Evolutionary conservation across 2,888 invertebrate species (phyloP), one percentile per base, ranked within the genome.

Genomic region (Thymelicus sylvestris): DNA sequence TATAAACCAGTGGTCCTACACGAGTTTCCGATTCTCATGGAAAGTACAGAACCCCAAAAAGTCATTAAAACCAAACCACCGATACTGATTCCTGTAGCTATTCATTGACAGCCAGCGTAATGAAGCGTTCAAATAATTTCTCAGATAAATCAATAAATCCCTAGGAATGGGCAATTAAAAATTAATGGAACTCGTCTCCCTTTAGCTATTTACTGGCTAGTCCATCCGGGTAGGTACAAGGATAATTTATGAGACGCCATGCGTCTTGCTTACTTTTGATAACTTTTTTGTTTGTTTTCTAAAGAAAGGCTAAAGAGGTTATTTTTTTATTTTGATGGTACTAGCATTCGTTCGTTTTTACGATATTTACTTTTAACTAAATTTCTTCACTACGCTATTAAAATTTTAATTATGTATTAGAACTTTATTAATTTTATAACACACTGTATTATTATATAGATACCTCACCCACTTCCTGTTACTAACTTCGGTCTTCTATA

Each of bases 141-240:
- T 81, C 78, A 78, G 80, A 81, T 83, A 83, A 88, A 87, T 86
- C 85, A 88, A 90, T 90, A 88, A 89, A 89, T 87, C 80, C 80
- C 77, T 81, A 80, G 83, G 78, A 84, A 84, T 79, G 80, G 81
- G 84, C 86, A 86, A 88, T 89, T 90, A 89, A 85, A 86, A 84
- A 87, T 87, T 87, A 88, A 88, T 88, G 80, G 86, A 79, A 77
- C 66, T 24, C 41, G 66, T 38, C 31, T 39, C 39, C 7, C 59
- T 39, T 13, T 3, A 6, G 13, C 24, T 44, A 65, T 57, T 38
- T 57, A 44, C 55, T 10, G 10, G 13, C 50, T 41, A 19, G 41
- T 7, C 19, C 24, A 0, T n/a, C 55, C 66, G 38, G 55, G 19
- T 66, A 55, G 55, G 19, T 66, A 55, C 66, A 41, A 44, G 57